Evolutionary conservation across 2,888 invertebrate species (phyloP).

Genomic region (Prosopocoilus inquinatus): DNA sequence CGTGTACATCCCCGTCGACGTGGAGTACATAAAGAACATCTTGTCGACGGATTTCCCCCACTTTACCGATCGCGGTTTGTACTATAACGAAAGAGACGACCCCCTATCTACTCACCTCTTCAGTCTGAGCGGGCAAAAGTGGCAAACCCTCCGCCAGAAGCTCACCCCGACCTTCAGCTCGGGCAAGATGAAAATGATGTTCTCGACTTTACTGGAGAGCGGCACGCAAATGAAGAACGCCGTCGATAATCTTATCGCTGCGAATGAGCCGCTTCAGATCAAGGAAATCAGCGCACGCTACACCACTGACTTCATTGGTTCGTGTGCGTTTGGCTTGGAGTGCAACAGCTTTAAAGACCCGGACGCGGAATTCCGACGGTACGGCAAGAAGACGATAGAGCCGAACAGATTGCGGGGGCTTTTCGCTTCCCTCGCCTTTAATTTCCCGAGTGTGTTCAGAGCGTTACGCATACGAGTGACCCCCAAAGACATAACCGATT

Average conservation of each 20-base stretch:
- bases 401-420: too few species aligned
- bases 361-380: too few species aligned
- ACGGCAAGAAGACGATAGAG: too few species aligned
- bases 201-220: conserved; percentile 42
- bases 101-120: conserved; percentile 57
- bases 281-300: too few species aligned
- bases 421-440: not conserved
- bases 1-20: conserved; percentile 26
- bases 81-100: conserved; percentile 36
- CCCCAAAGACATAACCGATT: not conserved
- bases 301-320: too few species aligned
- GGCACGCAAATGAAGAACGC: conserved; percentile 47
- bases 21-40: conserved; percentile 30
- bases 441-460: not conserved
- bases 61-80: conserved; percentile 29
- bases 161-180: conserved; percentile 61
- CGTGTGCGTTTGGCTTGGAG: too few species aligned
- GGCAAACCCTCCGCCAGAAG: conserved; percentile 59
- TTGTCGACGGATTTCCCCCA: conserved; percentile 32
- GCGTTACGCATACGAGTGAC: not conserved
- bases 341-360: too few species aligned
- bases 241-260: conserved; percentile 19
- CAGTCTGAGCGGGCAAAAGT: conserved; percentile 53
- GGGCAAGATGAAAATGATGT: conserved; percentile 48
- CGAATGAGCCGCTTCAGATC: too few species aligned